Conservation (phyloP, 2,888 invertebrate genomes). For the Meteorus colon region DNA sequence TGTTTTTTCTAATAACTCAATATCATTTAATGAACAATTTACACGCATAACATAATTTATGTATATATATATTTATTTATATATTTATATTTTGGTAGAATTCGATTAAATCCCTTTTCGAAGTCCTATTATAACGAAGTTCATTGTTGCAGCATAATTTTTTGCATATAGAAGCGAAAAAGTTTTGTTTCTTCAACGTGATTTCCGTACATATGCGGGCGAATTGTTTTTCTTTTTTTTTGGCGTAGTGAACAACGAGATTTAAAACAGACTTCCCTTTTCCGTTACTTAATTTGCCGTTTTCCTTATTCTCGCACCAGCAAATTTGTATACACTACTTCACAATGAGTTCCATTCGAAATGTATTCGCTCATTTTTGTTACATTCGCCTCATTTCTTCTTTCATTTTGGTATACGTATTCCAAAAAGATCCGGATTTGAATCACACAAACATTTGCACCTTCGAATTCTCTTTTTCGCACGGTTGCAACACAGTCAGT, state of each 20-base stretch:
- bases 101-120: background rate
- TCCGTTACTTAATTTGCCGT: background rate
- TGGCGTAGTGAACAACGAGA: background rate
- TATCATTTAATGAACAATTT: slow-evolving; percentile 70
- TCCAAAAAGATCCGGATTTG: background rate
- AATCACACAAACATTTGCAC: slow-evolving; percentile 16
- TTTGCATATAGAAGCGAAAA: slow-evolving; percentile 13
- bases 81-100: slow-evolving; percentile 52
- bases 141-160: slow-evolving; percentile 23
- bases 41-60: slow-evolving; percentile 69
- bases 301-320: background rate
- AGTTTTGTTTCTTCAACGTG: slow-evolving; percentile 17
- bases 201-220: background rate
- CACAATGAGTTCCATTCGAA: slow-evolving; percentile 3
- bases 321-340: slow-evolving; percentile 19
- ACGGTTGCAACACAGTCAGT: slow-evolving; percentile 60
- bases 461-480: slow-evolving; percentile 26
- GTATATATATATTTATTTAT: slow-evolving; percentile 61
- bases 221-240: background rate
- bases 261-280: background rate
- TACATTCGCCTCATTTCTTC: slow-evolving; percentile 36
- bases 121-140: slow-evolving; percentile 66
- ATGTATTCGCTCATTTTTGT: slow-evolving; percentile 28
- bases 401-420: slow-evolving; percentile 27
- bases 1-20: slow-evolving; percentile 2